Conservation (phyloP, 2,888 invertebrate species). For the Seladonia tumulorum region DNA sequence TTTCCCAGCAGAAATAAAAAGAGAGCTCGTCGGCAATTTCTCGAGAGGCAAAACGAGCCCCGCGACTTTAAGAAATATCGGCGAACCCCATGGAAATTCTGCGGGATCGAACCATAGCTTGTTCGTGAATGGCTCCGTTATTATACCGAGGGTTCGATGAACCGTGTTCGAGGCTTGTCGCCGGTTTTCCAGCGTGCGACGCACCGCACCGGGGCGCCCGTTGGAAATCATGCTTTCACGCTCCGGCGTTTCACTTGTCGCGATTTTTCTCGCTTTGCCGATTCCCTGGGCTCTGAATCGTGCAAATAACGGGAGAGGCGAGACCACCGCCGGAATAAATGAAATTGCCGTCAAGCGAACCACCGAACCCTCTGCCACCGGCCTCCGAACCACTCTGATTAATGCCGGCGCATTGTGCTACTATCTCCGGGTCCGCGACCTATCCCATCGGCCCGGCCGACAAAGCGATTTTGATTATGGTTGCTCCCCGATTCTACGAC, state of each 20-base stretch:
- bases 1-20: background rate
- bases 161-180: background rate
- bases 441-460: background rate
- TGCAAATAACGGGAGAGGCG: conserved; percentile 28
- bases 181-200: background rate
- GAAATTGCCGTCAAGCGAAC: conserved; percentile 49
- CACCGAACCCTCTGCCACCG: background rate
- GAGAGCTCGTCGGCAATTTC: background rate
- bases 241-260: background rate
- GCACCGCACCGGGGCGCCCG: background rate
- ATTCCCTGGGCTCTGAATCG: background rate
- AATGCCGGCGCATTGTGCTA: conserved; percentile 36
- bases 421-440: conserved; percentile 24
- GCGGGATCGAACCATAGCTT: background rate
- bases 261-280: background rate
- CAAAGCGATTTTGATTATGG: conserved; percentile 38
- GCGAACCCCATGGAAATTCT: background rate
- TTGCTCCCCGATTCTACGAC: conserved; percentile 2
- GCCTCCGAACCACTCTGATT: conserved; percentile 41
- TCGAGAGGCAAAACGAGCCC: background rate
- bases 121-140: conserved; percentile 1
- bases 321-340: conserved; percentile 25
- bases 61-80: background rate
- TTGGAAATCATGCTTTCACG: background rate
- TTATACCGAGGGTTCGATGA: background rate